Percentiles rank a stretch among this genome's conserved stretches.
Conservation (phyloP, 2,113 vertebrate species). For the Seriola quinqueradiata region DNA sequence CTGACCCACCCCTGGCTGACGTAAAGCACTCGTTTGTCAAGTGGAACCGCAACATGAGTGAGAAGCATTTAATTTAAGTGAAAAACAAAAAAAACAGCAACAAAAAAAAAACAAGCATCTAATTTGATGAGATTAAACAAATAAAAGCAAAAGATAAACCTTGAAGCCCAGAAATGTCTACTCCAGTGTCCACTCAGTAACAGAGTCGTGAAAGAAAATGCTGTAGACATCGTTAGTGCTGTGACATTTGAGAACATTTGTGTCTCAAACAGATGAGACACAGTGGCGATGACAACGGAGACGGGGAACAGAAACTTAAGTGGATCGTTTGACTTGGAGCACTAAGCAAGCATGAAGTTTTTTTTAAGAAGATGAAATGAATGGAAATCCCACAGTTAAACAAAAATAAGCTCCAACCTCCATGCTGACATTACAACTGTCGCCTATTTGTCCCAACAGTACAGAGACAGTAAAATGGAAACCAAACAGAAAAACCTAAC, state of each 20-base stretch:
- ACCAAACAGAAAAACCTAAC: no score
- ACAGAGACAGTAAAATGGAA: no score
- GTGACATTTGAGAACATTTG: constrained; percentile 30
- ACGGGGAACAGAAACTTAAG: background rate
- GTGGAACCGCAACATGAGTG: constrained; percentile 10
- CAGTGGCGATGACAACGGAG: constrained; percentile 17
- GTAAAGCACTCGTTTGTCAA: constrained; percentile 11
- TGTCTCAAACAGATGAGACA: constrained; percentile 12
- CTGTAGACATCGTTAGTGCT: background rate
- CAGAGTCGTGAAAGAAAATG: background rate
- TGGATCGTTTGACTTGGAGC: background rate
- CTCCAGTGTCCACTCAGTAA: constrained; percentile 35
- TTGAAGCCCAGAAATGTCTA: constrained; percentile 72
- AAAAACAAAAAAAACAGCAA: background rate
- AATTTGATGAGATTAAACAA: constrained; percentile 51
- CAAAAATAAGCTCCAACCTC: background rate
- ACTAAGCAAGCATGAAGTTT: background rate
- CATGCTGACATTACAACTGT: no score
- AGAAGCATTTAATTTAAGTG: constrained; percentile 1
- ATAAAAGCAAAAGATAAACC: constrained; percentile 53
- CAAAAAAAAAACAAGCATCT: constrained; percentile 41
- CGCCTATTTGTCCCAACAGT: no score
- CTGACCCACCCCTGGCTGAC: constrained; percentile 21
- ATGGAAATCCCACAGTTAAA: constrained; percentile 1
- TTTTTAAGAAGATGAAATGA: constrained; percentile 8